These are phyloP conservation scores for Zophobas atratus DNA, from an alignment of 1,140 invertebrate genomes.

Conservation along the genomic window DNA sequence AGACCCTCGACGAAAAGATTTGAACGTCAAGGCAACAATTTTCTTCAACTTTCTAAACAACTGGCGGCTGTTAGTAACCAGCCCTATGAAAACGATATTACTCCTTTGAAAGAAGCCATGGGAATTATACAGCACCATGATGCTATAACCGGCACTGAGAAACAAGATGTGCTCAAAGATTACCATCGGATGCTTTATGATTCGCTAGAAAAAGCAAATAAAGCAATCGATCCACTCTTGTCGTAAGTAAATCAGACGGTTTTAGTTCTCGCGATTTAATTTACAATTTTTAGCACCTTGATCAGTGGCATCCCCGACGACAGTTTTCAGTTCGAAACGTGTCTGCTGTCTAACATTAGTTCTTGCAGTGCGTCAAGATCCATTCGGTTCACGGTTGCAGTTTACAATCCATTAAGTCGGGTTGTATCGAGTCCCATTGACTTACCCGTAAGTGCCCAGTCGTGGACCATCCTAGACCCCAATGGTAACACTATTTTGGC, in stretches of 20 bases:
- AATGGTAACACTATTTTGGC: constrained; percentile 67
- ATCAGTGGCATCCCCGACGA: constrained; percentile 12
- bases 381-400: constrained; percentile 75
- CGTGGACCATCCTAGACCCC: constrained; percentile 76
- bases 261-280: background rate
- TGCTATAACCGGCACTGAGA: constrained; percentile 90
- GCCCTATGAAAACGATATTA: constrained; percentile 14
- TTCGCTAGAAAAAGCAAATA: constrained; percentile 11
- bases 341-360: constrained; percentile 72
- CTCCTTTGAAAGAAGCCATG: constrained; percentile 69
- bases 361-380: constrained; percentile 71
- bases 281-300: constrained; percentile 43
- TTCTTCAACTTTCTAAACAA: constrained; percentile 75
- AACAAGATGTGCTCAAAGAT: constrained; percentile 89
- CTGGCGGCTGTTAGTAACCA: constrained; percentile 7
- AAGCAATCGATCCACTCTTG: background rate
- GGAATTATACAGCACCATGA: constrained; percentile 94
- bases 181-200: constrained; percentile 73
- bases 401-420: constrained; percentile 87
- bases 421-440: constrained; percentile 76
- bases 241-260: constrained; percentile 14
- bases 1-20: constrained; percentile 86
- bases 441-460: constrained; percentile 75
- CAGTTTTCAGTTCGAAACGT: constrained; percentile 58
- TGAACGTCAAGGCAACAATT: constrained; percentile 84